A percentile compares a stretch with the other conserved stretches of the same genome.
phyloP scores from a whole-genome alignment of 2,113 vertebrate species.

The Canis aureus region DNA sequence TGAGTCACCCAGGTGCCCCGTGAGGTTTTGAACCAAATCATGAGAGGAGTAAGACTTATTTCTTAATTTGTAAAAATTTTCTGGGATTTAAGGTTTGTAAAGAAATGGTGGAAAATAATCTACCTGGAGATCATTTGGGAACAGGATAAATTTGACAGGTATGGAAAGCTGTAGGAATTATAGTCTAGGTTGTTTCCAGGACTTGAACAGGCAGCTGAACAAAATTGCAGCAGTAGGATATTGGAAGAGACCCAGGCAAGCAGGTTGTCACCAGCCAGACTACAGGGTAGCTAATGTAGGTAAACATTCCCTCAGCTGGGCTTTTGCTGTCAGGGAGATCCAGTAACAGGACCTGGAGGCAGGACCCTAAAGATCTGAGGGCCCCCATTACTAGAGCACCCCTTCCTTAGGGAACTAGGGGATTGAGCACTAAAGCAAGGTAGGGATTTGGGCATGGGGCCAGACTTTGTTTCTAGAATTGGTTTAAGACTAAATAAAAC shows the following conservation, averaged over 20 bases:
- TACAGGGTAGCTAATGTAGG: not conserved
- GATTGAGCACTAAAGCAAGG: not conserved
- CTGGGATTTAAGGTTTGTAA: not conserved
- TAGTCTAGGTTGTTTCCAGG: not conserved
- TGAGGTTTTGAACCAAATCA: conserved; percentile 10
- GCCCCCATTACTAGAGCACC: not conserved
- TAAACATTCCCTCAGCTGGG: not conserved
- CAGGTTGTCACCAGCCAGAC: not conserved
- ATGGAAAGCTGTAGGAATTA: not conserved
- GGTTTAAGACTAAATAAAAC: not conserved
- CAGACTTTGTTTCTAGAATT: not conserved
- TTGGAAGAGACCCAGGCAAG: not conserved
- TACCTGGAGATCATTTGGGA: not conserved
- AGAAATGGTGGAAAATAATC: not conserved
- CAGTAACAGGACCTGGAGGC: not conserved
- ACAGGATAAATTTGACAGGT: not conserved
- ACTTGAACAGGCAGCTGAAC: not conserved
- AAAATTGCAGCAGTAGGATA: not conserved
- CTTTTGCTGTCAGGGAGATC: not conserved
- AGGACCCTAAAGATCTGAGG: not conserved
- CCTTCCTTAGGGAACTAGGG: not conserved
- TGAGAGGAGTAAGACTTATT: not conserved
- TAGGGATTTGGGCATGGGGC: not conserved
- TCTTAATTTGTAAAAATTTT: not conserved
- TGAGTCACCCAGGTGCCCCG: too few relatives aligned